Evolutionary conservation across 2,888 invertebrate genomes (phyloP), one percentile per base, ranked within the genome.

Genomic region (Nebria brevicollis): DNA sequence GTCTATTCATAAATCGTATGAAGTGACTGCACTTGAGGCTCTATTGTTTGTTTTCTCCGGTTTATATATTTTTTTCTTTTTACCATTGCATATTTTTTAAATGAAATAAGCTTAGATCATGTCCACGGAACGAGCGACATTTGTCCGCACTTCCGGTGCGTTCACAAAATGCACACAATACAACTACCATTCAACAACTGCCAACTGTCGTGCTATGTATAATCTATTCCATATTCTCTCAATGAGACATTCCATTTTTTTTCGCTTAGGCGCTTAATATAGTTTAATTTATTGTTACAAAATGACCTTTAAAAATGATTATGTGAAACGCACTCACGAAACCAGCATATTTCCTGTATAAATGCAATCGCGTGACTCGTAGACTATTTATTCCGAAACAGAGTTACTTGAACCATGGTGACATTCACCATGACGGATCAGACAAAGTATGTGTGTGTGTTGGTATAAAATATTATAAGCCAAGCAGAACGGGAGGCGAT

Each of bases 61-160:
- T 66, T 70, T 25, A 15, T 77, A 20, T 70, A 15, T 20, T 34
- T 5, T 20, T 70, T 70, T 70, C 5, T 34, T 70, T 25, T 70
- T 54, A 7, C 13, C 8, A 54, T 11, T 54, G 54, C 54, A 54
- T 8, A 11, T 54, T 20, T 15, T 34, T 34, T 4, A 34, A 34
- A 34, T 25, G 26, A 73, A 84, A 84, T 83, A 83, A 83, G 82
- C 83, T 82, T 75, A 82, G 83, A 84, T 84, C 83, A 83, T 84
- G 84, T 83, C 83, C 82, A 80, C 77, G 81, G 82, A 83, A 83
- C 83, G 82, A 83, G 84, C 82, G 83, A 84, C 84, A 84, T 84
- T 84, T 84, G 84, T 84, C 81, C 83, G 82, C 79, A 82, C 82
- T 84, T 84, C 84, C 84, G 83, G 78, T 74, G 66, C 26, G 6